Evolutionary conservation across 64 coral and sea anemone species (phyloP).

Genomic region (Acropora yongei): DNA sequence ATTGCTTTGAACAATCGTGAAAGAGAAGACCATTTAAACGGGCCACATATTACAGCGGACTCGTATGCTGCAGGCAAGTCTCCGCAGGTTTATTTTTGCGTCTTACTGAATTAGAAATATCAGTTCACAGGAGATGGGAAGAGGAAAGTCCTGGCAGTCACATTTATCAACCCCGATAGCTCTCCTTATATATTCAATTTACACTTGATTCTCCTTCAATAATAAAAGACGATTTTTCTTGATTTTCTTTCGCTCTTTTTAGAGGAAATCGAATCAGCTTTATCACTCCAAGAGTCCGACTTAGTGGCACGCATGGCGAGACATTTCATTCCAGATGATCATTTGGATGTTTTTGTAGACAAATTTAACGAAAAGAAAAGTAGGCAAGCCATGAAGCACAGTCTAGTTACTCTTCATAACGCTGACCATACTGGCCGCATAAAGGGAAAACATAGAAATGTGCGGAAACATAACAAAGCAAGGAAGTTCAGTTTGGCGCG

Average conservation of each 20-base stretch:
- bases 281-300: background rate
- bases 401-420: background rate
- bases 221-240: background rate
- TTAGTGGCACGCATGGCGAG: background rate
- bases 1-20: too few species aligned
- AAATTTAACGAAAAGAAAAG: background rate
- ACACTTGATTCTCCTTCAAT: too few species aligned
- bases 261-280: constrained; percentile 20
- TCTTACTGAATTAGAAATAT: too few species aligned
- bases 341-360: background rate
- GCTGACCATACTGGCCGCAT: background rate
- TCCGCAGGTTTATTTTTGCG: too few species aligned
- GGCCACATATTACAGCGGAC: too few species aligned
- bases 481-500: background rate
- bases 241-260: background rate
- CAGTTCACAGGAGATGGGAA: too few species aligned
- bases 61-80: too few species aligned
- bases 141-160: too few species aligned
- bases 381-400: background rate
- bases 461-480: background rate
- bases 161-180: background rate
- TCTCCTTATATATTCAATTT: background rate
- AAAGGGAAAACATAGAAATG: background rate
- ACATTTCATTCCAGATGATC: background rate
- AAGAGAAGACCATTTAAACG: too few species aligned